These are phyloP conservation scores for Megalonaias nervosa DNA, from an alignment of 1,140 invertebrate genomes.

Conservation along the genomic window DNA sequence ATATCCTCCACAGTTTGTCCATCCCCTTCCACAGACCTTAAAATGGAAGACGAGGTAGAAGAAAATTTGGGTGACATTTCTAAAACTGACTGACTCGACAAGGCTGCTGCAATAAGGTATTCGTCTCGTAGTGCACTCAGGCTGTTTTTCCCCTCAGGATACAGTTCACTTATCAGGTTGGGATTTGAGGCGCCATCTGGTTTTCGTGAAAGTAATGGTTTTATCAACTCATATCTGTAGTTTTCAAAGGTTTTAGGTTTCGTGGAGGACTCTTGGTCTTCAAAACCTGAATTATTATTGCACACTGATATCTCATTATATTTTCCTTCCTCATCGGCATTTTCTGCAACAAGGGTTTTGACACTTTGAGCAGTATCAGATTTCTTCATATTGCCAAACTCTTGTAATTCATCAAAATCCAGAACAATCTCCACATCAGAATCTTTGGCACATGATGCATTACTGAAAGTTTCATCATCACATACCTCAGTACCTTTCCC, in stretches of 20 bases:
- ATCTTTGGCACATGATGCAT: slow-evolving; percentile 54
- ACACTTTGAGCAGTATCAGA: slow-evolving; percentile 45
- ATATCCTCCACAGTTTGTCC: slow-evolving; percentile 22
- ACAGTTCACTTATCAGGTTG: slow-evolving; percentile 75
- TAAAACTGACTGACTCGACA: slow-evolving; percentile 44
- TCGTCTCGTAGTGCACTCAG: slow-evolving; percentile 38
- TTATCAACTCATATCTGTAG: no score
- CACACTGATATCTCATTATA: neutral
- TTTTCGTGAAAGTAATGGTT: slow-evolving; percentile 74
- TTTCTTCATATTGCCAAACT: slow-evolving; percentile 32
- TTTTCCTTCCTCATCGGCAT: neutral
- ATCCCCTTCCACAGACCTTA: neutral
- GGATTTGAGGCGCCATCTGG: slow-evolving; percentile 93
- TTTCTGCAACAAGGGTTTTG: slow-evolving; percentile 44
- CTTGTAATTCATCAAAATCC: slow-evolving; percentile 6
- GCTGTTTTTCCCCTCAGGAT: slow-evolving; percentile 34
- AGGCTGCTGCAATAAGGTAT: slow-evolving; percentile 43
- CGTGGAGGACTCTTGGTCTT: no score
- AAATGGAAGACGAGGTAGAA: no score
- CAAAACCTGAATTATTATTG: neutral
- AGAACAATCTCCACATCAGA: slow-evolving; percentile 33
- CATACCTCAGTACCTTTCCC: slow-evolving; percentile 44
- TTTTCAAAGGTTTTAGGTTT: no score
- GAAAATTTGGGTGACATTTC: slow-evolving; percentile 6
- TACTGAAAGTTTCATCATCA: slow-evolving; percentile 67